Percentiles rank a stretch among this genome's conserved stretches.
Evolutionary conservation across 2,888 invertebrate genomes (phyloP).

Genomic region (Polyommatus icarus): DNA sequence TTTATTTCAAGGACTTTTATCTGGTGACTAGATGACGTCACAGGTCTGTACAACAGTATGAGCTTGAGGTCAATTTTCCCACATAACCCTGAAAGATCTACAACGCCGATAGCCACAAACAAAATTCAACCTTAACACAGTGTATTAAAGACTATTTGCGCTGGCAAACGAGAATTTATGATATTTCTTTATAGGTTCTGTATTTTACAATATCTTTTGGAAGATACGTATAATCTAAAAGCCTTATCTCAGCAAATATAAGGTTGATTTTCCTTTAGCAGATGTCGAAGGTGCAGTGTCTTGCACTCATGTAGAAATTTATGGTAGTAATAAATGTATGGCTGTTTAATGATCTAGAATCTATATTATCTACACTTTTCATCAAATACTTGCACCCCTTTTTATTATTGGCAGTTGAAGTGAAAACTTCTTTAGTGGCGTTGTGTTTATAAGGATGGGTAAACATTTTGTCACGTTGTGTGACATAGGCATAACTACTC

Average conservation of each 20-base stretch:
- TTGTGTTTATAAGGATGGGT: not conserved
- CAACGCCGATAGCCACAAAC: not conserved
- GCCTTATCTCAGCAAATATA: not conserved
- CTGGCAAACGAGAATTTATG: slow-evolving; percentile 48
- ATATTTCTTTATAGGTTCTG: slow-evolving; percentile 49
- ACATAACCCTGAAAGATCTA: not conserved
- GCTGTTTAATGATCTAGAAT: slow-evolving; percentile 74
- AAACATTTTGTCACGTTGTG: too few relatives aligned
- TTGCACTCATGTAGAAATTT: slow-evolving; percentile 72
- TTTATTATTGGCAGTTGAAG: not conserved
- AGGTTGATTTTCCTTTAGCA: slow-evolving; percentile 42
- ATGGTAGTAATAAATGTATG: slow-evolving; percentile 77
- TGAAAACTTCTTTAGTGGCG: not conserved
- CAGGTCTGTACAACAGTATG: not conserved
- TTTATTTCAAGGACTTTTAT: not conserved
- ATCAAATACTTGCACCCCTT: not conserved
- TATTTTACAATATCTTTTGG: slow-evolving; percentile 50
- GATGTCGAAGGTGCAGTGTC: slow-evolving; percentile 68
- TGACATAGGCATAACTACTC: too few relatives aligned
- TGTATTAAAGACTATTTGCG: slow-evolving; percentile 43
- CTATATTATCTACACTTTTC: slow-evolving; percentile 50
- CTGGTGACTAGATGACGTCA: not conserved
- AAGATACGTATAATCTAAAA: slow-evolving; percentile 42
- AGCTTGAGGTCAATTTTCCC: slow-evolving; percentile 29
- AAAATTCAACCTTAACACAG: slow-evolving; percentile 41